Conservation (phyloP, 2,797 vertebrate genomes). For the Lateolabrax maculatus region DNA sequence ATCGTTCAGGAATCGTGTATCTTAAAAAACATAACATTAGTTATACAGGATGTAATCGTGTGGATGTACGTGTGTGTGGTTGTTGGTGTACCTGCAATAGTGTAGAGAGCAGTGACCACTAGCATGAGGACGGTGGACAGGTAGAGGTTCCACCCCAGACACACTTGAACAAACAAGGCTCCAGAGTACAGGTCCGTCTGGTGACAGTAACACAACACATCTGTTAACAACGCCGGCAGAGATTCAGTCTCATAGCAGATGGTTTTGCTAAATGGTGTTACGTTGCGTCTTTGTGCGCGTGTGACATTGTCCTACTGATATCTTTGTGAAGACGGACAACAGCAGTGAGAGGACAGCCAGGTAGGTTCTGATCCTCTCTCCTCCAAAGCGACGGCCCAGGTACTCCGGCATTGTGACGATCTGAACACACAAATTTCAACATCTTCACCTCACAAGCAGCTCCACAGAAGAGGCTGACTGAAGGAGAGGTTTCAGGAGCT, state of each 20-base stretch:
- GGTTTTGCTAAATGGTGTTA: background rate
- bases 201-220: conserved; percentile 19
- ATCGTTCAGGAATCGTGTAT: too few species aligned
- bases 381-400: conserved; percentile 92
- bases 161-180: conserved; percentile 93
- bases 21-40: background rate
- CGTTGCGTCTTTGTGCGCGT: background rate
- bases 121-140: conserved; percentile 92
- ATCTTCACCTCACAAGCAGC: conserved; percentile 2
- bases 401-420: conserved; percentile 95
- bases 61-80: background rate
- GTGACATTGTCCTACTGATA: conserved; percentile 87
- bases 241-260: background rate
- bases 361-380: conserved; percentile 90
- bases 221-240: background rate
- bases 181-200: conserved; percentile 94
- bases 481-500: background rate
- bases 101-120: conserved; percentile 90
- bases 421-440: conserved; percentile 76
- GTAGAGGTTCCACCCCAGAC: conserved; percentile 95
- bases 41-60: background rate
- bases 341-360: conserved; percentile 91
- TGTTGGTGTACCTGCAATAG: conserved; percentile 88
- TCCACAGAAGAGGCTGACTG: background rate
- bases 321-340: conserved; percentile 95